phyloP scores from a whole-genome alignment of 2,888 invertebrate species.

The Meiosimyza platycephala region DNA sequence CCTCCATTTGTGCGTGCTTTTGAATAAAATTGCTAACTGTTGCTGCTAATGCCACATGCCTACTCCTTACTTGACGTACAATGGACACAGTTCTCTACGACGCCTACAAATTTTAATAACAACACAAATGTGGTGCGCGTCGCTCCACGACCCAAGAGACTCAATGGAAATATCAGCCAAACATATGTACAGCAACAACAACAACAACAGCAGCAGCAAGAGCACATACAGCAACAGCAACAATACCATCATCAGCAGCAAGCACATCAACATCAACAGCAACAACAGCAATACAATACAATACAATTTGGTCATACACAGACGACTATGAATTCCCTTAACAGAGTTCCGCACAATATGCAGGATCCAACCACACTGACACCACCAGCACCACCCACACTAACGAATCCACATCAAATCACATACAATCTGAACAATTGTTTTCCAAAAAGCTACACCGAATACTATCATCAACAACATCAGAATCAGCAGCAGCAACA shows the following conservation, averaged over 20 bases:
- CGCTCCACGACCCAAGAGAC: conserved; percentile 67
- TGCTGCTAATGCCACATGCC: background rate
- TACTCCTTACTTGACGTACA: background rate
- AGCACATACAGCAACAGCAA: conserved; percentile 56
- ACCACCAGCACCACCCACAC: conserved; percentile 13
- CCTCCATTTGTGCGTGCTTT: conserved; percentile 39
- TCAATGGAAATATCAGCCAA: conserved; percentile 64
- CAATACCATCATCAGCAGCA: conserved; percentile 67
- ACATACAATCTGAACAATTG: conserved; percentile 64
- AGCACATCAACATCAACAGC: conserved; percentile 62
- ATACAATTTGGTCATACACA: conserved; percentile 56
- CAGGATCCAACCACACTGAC: conserved; percentile 37
- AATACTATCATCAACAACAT: conserved; percentile 64
- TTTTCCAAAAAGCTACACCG: conserved; percentile 65
- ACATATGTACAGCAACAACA: conserved; percentile 63
- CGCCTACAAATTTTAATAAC: conserved; percentile 72
- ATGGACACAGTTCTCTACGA: conserved; percentile 62
- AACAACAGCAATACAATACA: conserved; percentile 62
- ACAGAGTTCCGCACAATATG: conserved; percentile 43
- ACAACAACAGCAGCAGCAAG: conserved; percentile 63
- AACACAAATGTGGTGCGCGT: conserved; percentile 71
- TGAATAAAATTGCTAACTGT: conserved; percentile 17
- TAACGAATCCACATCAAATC: conserved; percentile 52
- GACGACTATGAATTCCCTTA: conserved; percentile 44
- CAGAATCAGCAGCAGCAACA: conserved; percentile 50